A percentile compares a stretch with the other conserved stretches of the same genome.
Conservation (phyloP, 2,888 invertebrate genomes). For the Drosophila helvetica region DNA sequence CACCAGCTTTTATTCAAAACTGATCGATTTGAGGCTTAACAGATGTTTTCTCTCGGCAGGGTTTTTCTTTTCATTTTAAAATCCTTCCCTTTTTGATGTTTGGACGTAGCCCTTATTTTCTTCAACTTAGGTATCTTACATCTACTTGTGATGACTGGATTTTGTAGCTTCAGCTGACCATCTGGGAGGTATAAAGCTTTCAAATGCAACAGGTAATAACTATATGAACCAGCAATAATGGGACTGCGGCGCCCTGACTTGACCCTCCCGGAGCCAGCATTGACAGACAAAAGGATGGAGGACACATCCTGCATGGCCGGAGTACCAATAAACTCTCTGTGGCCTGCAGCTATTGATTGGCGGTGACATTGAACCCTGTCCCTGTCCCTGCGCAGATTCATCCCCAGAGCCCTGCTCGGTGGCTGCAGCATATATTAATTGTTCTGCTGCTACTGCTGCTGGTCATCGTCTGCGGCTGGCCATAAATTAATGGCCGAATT, state of each 20-base stretch:
- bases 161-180: no score
- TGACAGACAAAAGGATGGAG: not conserved
- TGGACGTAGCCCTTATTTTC: no score
- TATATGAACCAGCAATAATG: no score
- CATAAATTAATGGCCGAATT: slow-evolving; percentile 64
- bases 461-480: slow-evolving; percentile 53
- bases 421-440: slow-evolving; percentile 60
- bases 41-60: no score
- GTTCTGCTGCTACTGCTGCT: slow-evolving; percentile 47
- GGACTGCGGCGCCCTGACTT: not conserved
- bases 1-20: no score
- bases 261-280: not conserved
- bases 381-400: slow-evolving; percentile 8
- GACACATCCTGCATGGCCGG: not conserved
- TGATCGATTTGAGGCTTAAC: not conserved
- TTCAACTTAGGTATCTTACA: no score
- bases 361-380: slow-evolving; percentile 61
- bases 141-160: no score
- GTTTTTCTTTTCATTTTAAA: no score
- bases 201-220: not conserved
- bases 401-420: slow-evolving; percentile 6
- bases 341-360: slow-evolving; percentile 43
- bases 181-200: no score
- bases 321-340: slow-evolving; percentile 32
- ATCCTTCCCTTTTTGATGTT: no score